Percentiles rank a stretch among this genome's conserved stretches.
Conservation (phyloP, 2,888 invertebrate genomes). For the Acanthosepion esculentum region DNA sequence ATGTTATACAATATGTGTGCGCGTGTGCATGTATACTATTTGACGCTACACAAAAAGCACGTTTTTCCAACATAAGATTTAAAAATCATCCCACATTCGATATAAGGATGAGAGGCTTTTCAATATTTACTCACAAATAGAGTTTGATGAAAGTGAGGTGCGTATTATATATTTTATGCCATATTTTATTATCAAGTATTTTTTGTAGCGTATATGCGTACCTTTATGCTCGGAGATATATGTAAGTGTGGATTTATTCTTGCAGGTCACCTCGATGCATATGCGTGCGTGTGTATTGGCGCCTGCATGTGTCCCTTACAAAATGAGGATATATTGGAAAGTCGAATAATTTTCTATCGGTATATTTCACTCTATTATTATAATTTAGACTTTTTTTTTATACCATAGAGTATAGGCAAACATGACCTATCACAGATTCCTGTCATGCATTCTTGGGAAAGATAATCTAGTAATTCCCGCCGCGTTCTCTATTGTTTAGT, state of each 20-base stretch:
- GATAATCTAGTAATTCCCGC: too few relatives aligned
- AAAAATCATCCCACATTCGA: neutral
- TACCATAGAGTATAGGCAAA: too few relatives aligned
- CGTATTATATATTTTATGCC: neutral
- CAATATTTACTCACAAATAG: neutral
- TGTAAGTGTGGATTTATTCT: too few relatives aligned
- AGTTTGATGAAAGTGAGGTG: neutral
- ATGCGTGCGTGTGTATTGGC: neutral
- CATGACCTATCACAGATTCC: too few relatives aligned
- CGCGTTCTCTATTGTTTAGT: too few relatives aligned
- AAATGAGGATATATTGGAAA: too few relatives aligned
- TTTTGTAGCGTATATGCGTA: neutral
- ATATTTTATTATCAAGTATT: neutral
- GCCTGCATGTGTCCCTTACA: neutral
- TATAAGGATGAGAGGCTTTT: neutral
- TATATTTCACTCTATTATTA: too few relatives aligned
- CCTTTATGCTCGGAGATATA: too few relatives aligned
- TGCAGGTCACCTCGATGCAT: neutral
- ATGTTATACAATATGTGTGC: neutral
- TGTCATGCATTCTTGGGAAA: too few relatives aligned
- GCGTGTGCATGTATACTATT: neutral
- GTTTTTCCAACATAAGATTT: neutral
- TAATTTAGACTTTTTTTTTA: too few relatives aligned
- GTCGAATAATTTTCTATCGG: too few relatives aligned
- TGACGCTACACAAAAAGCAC: neutral